phyloP scores from a whole-genome alignment of 2,113 vertebrate genomes.

The Cyprinodon brontotheroides region DNA sequence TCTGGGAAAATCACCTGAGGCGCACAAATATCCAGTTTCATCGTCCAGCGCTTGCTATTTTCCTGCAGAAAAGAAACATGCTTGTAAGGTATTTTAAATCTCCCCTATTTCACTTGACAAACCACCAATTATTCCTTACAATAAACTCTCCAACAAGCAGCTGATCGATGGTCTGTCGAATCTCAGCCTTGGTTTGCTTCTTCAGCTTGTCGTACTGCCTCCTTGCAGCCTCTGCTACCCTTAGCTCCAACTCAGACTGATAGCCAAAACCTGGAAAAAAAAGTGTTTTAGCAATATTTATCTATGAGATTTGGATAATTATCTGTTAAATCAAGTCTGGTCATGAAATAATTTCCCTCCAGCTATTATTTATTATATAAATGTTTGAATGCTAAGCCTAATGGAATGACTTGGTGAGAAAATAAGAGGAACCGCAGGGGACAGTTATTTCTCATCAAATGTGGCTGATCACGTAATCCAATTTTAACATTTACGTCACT shows the following conservation, averaged over 20 bases:
- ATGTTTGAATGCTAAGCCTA: too few relatives aligned
- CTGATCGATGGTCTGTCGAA: conserved; percentile 95
- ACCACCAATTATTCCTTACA: conserved; percentile 79
- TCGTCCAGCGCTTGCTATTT: conserved; percentile 93
- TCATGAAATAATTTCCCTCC: too few relatives aligned
- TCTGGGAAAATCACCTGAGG: conserved; percentile 98
- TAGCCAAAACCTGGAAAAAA: conserved; percentile 90
- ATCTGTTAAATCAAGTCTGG: too few relatives aligned
- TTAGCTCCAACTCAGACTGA: conserved; percentile 94
- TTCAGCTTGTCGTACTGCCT: conserved; percentile 98
- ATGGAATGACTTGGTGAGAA: too few relatives aligned
- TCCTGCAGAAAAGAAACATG: conserved; percentile 74
- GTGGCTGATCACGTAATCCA: too few relatives aligned
- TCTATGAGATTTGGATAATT: too few relatives aligned
- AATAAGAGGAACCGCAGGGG: too few relatives aligned
- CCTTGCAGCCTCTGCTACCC: conserved; percentile 93
- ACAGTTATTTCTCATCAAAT: too few relatives aligned
- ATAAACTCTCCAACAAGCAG: conserved; percentile 97
- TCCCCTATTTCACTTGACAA: not conserved
- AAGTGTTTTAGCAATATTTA: not conserved
- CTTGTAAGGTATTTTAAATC: not conserved
- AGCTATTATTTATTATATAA: too few relatives aligned
- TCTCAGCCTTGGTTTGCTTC: conserved; percentile 98
- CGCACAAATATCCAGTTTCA: conserved; percentile 96
- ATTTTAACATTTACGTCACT: too few relatives aligned